A percentile compares a stretch with the other conserved stretches of the same genome.
Evolutionary conservation across 64 coral and sea anemone genomes (phyloP).

Genomic region (Stylophora pistillata): DNA sequence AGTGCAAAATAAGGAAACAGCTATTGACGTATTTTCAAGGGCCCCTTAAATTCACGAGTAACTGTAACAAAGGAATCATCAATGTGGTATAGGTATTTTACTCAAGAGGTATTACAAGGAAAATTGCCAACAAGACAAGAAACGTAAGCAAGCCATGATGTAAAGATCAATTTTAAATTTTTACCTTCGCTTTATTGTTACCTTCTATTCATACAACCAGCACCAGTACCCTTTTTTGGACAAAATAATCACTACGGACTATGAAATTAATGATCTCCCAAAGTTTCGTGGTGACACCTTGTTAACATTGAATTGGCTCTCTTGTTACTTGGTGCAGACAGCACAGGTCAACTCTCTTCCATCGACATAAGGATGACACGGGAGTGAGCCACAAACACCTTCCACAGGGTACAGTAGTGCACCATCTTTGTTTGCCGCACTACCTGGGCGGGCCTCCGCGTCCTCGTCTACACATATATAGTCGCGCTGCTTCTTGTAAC

Average conservation of each 20-base stretch:
- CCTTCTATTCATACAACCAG: too few species aligned
- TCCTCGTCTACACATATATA: conserved; percentile 50
- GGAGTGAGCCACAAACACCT: neutral
- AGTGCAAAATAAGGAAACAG: too few species aligned
- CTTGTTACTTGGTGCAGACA: conserved; percentile 35
- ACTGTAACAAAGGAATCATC: too few species aligned
- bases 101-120: too few species aligned
- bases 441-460: neutral
- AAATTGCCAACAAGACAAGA: too few species aligned
- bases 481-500: neutral
- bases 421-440: neutral
- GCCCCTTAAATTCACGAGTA: too few species aligned
- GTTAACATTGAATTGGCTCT: neutral
- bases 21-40: too few species aligned
- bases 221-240: too few species aligned
- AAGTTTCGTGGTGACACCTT: neutral
- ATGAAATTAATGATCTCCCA: neutral
- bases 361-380: conserved; percentile 20
- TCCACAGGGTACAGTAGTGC: conserved; percentile 34
- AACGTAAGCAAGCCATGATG: too few species aligned
- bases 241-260: neutral
- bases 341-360: conserved; percentile 33
- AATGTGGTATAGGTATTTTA: too few species aligned
- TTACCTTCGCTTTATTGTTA: too few species aligned
- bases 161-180: too few species aligned